phyloP scores from a whole-genome alignment of 2,797 vertebrate genomes.

The Chanos chanos region DNA sequence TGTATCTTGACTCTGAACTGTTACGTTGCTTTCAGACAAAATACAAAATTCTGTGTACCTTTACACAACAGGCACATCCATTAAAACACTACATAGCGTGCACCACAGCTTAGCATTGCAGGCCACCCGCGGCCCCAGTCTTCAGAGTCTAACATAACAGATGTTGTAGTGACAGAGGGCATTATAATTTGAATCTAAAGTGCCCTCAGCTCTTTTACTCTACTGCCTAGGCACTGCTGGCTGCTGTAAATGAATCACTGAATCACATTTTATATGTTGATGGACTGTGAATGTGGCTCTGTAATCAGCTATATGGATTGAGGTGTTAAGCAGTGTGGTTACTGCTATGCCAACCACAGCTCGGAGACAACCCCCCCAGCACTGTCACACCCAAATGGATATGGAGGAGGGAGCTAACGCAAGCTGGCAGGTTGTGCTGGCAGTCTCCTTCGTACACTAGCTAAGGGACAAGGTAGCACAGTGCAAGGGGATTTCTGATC shows the following conservation, averaged over 20 bases:
- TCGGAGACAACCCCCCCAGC: neutral
- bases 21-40: no score
- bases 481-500: slow-evolving; percentile 32
- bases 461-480: slow-evolving; percentile 15
- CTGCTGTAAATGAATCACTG: neutral
- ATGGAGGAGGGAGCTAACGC: slow-evolving; percentile 42
- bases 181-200: slow-evolving; percentile 4
- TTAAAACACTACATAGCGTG: no score
- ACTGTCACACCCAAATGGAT: slow-evolving; percentile 36
- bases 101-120: no score
- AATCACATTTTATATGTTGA: neutral
- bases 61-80: no score
- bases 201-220: neutral
- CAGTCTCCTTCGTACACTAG: slow-evolving; percentile 17
- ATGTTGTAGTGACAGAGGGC: no score
- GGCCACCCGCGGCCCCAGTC: no score
- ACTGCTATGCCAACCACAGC: slow-evolving; percentile 12
- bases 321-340: slow-evolving; percentile 12
- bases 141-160: no score
- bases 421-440: slow-evolving; percentile 7
- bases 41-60: no score
- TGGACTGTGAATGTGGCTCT: no score
- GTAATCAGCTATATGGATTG: slow-evolving; percentile 26
- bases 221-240: no score
- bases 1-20: no score